Conservation (phyloP, 1,140 invertebrate species). For the Hylaeus anthracinus region DNA sequence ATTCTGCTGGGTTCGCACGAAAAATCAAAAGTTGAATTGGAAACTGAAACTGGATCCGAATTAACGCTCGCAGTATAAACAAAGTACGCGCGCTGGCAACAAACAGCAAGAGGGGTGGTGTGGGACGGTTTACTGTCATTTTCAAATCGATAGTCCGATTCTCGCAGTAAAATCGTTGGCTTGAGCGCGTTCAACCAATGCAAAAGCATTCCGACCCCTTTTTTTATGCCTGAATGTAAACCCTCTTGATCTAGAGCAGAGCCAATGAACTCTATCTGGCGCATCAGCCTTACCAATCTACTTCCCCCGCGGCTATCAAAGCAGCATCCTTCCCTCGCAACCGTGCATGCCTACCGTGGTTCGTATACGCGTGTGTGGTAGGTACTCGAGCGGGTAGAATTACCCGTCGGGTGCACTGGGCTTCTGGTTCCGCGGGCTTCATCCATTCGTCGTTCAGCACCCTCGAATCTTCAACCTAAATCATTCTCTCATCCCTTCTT, state of each 20-base stretch:
- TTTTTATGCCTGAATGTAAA: slow-evolving; percentile 72
- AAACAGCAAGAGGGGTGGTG: neutral
- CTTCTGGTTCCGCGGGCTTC: slow-evolving; percentile 70
- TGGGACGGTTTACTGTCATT: slow-evolving; percentile 14
- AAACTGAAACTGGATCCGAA: neutral
- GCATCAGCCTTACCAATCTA: slow-evolving; percentile 74
- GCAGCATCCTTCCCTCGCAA: slow-evolving; percentile 65
- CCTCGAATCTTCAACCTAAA: slow-evolving; percentile 54
- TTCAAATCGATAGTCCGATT: slow-evolving; percentile 56
- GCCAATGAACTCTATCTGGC: slow-evolving; percentile 75
- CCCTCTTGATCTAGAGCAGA: slow-evolving; percentile 66
- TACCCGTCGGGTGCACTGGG: slow-evolving; percentile 70
- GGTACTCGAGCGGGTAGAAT: slow-evolving; percentile 76
- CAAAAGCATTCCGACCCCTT: slow-evolving; percentile 64
- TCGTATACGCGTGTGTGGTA: slow-evolving; percentile 64
- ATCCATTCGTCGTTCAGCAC: slow-evolving; percentile 69
- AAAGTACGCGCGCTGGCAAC: neutral
- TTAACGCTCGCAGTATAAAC: neutral
- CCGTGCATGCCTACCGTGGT: slow-evolving; percentile 39
- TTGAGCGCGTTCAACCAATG: slow-evolving; percentile 59
- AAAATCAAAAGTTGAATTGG: neutral
- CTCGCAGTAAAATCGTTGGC: slow-evolving; percentile 55
- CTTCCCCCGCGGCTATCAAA: slow-evolving; percentile 76
- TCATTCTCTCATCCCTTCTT: slow-evolving; percentile 32
- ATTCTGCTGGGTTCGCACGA: too few species aligned